Base-by-base conservation (phyloP, 2,113 vertebrate genomes). In the Martes martes region DNA sequence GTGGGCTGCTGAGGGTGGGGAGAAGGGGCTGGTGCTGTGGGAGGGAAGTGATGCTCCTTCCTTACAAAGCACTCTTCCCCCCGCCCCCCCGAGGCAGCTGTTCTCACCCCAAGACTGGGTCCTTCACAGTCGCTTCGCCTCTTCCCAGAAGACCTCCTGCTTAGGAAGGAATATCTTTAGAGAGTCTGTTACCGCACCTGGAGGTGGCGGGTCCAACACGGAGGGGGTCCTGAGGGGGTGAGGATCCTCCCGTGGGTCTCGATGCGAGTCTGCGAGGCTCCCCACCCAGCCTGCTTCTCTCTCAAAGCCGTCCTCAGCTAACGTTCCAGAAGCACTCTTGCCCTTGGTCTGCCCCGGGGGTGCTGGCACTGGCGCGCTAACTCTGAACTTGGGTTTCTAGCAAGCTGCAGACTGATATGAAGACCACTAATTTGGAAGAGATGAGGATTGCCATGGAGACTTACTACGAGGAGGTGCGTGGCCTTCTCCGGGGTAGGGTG, bases 391-490 rank as follows among this genome's bases (percentile, higher is more conserved):
- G 71, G 92, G 0, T 97, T 97, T 95, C 67, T 94, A 99, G 99
- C 97, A 99, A 99, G 97, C 98, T 99, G 24, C 99, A 99, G 97
- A 98, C 99, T 45, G 99, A 99, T 8, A 55, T 99, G 91, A 99
- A 99, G 98, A 99, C 98, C 57, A 99, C 98, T 23, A 99, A 98
- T 98, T 73, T 99, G 98, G 99, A 99, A 95, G 99, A 99, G 98
- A 99, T 99, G 98, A 99, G 98, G 98, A 98, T 99, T 63, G 98
- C 99, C 65, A 98, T 99, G 98, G 99, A 99, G 96, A 99, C 98
- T 0, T 99, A 99, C 97, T 99, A 98, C 39, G 99, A 99, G 76
- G 99, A 99, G 99, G 99, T 99, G 95, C 0, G 80, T 23, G 11
- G 13, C 67, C 74, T 78, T 47, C 74, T 0, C 0, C 19, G 63